Evolutionary conservation across 2,888 invertebrate genomes (phyloP), one percentile per base, ranked within the genome.

Genomic region (Hipparchia semele): DNA sequence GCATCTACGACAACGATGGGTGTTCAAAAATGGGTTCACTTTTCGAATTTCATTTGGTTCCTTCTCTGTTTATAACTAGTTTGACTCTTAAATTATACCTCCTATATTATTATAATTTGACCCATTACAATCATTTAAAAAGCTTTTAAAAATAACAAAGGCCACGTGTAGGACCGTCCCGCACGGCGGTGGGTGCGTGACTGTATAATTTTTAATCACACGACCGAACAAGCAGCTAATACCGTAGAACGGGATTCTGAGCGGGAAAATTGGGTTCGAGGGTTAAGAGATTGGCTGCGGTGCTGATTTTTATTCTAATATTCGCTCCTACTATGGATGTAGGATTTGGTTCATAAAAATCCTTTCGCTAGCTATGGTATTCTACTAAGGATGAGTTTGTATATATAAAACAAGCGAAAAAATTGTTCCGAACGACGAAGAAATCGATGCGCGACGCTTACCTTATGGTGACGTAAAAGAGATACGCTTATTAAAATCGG

Each of bases 191-290:
- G 80, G 82, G 71, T 74, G 77, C 74, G 78, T 78, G 75, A 79
- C 84, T 86, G 86, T 89, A 92, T 92, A 93, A 92, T 94, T 93
- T 93, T 92, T 94, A 94, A 94, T 94, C 91, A 92, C 89, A 90
- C 93, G 92, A 92, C 85, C 83, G 93, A 90, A 89, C 91, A 88
- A 89, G 91, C 92, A 91, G 86, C 91, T 93, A 93, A 94, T 92
- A 89, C 87, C 84, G 85, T 90, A 90, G 91, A 93, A 92, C 92
- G 89, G 83, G 85, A 79, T 85, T 77, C 59, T 68, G 91, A 93
- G 92, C 92, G 89, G 83, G 84, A 79, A 85, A 77, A 65, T 65
- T 53, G 65, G 65, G 64, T 23, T 77, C 75, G 81, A 77, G 83
- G 83, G 82, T 82, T 75, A 64, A 23, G 8, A 53, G 69, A 70